Evolutionary conservation across 2,113 vertebrate genomes (phyloP).

Genomic region (Colaptes auratus): DNA sequence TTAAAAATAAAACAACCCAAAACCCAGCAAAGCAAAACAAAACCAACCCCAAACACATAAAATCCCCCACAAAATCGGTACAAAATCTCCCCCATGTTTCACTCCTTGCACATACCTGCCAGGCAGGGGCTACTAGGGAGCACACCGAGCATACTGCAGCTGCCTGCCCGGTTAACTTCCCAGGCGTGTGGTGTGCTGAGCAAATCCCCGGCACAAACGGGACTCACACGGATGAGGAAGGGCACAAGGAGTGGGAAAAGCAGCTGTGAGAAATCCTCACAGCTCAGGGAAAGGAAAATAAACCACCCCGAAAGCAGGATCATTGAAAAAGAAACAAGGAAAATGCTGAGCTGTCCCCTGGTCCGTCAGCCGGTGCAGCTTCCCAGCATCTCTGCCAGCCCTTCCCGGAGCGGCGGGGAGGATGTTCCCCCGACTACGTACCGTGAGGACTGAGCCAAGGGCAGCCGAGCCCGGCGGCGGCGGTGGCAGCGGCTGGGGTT

Average conservation of each 20-base stretch:
- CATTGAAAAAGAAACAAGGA: neutral
- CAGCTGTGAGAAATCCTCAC: neutral
- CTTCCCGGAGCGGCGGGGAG: neutral
- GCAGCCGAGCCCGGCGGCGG: conserved; percentile 35
- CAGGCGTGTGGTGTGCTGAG: neutral
- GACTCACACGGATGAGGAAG: neutral
- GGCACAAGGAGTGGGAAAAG: neutral
- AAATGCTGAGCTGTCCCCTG: neutral
- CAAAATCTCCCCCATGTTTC: neutral
- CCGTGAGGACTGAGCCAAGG: conserved; percentile 68
- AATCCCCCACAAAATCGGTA: no score
- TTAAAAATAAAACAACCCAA: neutral
- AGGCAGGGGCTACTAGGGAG: neutral
- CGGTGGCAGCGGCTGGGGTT: conserved; percentile 31
- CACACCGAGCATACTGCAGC: neutral
- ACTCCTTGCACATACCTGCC: neutral
- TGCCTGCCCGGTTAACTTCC: neutral
- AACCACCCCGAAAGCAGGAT: neutral
- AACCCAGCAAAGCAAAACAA: no score
- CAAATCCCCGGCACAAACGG: neutral
- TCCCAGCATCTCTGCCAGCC: conserved; percentile 4
- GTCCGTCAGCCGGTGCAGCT: neutral
- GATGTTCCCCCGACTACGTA: conserved; percentile 55
- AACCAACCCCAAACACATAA: no score
- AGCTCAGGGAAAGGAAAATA: neutral